Base-by-base conservation (phyloP, 2,113 vertebrate genomes). In the Thalassarche chlororhynchos region DNA sequence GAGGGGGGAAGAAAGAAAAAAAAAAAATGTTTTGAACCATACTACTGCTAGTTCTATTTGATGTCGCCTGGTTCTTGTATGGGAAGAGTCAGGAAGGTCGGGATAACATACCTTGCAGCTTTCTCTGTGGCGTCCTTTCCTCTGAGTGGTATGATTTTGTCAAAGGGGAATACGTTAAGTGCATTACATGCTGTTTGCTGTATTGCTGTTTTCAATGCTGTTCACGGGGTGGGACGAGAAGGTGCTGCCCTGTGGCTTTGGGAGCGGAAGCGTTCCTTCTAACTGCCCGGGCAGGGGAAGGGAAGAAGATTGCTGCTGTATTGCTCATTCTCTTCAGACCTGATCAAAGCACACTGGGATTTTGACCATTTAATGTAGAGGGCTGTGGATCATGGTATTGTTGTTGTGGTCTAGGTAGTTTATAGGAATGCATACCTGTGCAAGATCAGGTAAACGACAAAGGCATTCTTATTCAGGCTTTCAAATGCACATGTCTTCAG, bases 371-470 rank as follows among this genome's bases (percentile, higher is more conserved):
- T 36, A 12, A 47, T 18, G 11, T 7, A 5, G 61, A 57, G 68
- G 74, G 46, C 55, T 81, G 29, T 58, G 52, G 17, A 31, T 40
- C 9, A 0, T 6, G 2, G 8, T 26, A 4, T 2, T 57, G 9
- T 4, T 21, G 31, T 4, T 28, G n/a, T 65, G 62, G 5, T 58
- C 51, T 62, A 28, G n/a, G 1, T 20, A 24, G 65, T 32, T 34
- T 40, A 1, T 5, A 75, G 82, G 52, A 62, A 36, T 5, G 5
- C 8, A 3, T 6, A 17, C 20, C 40, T 61, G 42, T 72, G 58
- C n/a, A 15, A 17, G 61, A 12, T 0, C 3, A n/a, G 65, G 29
- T 42, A 55, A 38, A 49, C 0, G 1, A 54, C 72, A 64, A 52
- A 55, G 52, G 13, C 15, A 2, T 51, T 71, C 38, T 58, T n/a